Evolutionary conservation across 2,797 vertebrate genomes (phyloP), one percentile per base, ranked within the genome.

Genomic region (Bucorvus abyssinicus): DNA sequence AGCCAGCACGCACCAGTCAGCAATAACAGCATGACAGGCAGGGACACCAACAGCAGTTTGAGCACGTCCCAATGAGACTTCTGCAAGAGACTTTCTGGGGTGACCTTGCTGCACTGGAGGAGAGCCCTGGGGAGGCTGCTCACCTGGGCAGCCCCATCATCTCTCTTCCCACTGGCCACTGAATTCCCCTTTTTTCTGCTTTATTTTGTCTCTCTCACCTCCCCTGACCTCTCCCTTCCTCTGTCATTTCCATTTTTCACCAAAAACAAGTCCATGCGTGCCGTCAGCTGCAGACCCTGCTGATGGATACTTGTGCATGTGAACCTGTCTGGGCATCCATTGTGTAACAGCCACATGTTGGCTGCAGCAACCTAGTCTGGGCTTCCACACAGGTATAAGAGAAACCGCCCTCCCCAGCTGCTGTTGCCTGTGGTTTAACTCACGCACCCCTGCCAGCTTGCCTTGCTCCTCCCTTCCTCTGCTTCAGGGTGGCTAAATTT

Each of bases 1-100:
- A 0, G 45, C 38, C 47, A 21, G 67, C 38, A 21, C 0, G 0
- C 13, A 8, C 7, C 23, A 27, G 34, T 64, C 67, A 59, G 71
- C 3, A 0, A 0, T 5, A 5, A 2, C 76, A 21, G 59, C 49
- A 4, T 15, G 7, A 0, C 55, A 27, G 29, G 38, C n/a, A 40
- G 45, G 30, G 69, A 4, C 63, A n/a, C 26, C 6, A 6, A 0
- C 64, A 36, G 56, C 71, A 64, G 11, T 2, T 18, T 3, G 10
- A 73, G 73, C 64, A 42, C 47, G 42, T 89, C 60, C 50, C 47
- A 32, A 2, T 1, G 2, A 50, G 27, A 9, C 23, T 36, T 9
- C 70, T 87, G 57, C 56, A 47, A 45, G 52, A n/a, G 19, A 10
- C 17, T 10, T 74, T 27, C 29, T 53, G 29, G 22, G 52, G 12